Percentiles rank a stretch among this genome's conserved stretches.
Conservation (phyloP, 2,113 vertebrate species). For the Centropus bengalensis region DNA sequence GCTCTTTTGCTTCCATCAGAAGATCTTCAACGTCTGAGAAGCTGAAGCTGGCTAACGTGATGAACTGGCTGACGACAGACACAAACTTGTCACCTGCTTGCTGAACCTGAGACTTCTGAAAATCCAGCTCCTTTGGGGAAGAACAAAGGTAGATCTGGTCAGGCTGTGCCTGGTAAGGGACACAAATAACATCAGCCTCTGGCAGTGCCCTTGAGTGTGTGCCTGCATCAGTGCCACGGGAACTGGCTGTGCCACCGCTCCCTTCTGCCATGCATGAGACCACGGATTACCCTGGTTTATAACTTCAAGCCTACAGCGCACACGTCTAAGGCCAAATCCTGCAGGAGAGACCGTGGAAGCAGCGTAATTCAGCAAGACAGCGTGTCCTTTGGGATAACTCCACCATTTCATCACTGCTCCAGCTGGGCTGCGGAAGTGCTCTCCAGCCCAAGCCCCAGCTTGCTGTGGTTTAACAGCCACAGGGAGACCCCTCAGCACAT, state of each 20-base stretch:
- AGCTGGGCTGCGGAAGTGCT: not conserved
- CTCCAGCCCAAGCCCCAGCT: not conserved
- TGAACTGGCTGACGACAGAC: conserved; percentile 97
- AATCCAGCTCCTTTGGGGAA: conserved; percentile 88
- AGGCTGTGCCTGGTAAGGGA: not conserved
- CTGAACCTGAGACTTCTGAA: conserved; percentile 88
- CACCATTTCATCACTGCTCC: not conserved
- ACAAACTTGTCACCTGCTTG: conserved; percentile 94
- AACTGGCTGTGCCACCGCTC: not conserved
- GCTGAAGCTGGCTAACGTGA: conserved; percentile 97
- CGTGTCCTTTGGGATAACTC: not conserved
- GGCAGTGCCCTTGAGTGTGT: fast-evolving
- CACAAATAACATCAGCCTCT: not conserved
- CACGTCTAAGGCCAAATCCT: not conserved
- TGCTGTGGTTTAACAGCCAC: not conserved
- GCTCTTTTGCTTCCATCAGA: conserved; percentile 91
- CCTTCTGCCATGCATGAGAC: not conserved
- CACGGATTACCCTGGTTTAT: not conserved
- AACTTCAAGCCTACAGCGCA: not conserved
- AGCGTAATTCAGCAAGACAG: not conserved
- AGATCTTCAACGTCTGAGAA: conserved; percentile 98
- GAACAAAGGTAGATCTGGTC: not conserved
- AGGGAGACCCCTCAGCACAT: not conserved
- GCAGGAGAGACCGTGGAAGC: not conserved
- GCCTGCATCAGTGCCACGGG: not conserved